These are phyloP conservation scores for Cheilosia urbana DNA, from an alignment of 2,888 invertebrate species.

Conservation along the genomic window DNA sequence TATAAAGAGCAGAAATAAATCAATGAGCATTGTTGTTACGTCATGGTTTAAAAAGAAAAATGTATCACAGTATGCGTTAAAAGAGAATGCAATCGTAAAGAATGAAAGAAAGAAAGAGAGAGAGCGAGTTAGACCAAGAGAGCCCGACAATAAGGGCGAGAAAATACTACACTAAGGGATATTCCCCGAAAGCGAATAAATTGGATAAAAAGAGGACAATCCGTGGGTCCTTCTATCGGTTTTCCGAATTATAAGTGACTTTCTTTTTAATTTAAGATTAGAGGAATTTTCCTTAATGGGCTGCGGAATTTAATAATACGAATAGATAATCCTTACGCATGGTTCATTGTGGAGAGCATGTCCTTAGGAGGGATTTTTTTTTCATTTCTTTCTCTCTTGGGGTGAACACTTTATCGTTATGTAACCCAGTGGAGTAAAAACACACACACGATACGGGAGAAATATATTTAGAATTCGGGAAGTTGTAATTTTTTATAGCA, in stretches of 20 bases:
- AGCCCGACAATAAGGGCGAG: constrained; percentile 23
- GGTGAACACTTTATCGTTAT: constrained; percentile 47
- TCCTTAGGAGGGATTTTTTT: constrained; percentile 4
- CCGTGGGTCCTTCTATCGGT: constrained; percentile 32
- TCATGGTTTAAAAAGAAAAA: constrained; percentile 52
- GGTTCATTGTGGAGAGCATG: background rate
- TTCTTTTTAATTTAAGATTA: constrained; percentile 21
- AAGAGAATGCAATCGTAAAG: constrained; percentile 29
- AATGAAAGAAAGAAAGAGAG: background rate
- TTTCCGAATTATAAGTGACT: constrained; percentile 54
- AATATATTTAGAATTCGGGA: background rate
- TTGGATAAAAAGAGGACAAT: constrained; percentile 26
- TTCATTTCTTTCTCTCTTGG: constrained; percentile 11
- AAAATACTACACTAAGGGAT: constrained; percentile 34
- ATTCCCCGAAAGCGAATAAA: constrained; percentile 33
- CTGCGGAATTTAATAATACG: constrained; percentile 28
- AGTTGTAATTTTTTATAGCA: background rate
- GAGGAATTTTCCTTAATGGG: constrained; percentile 17
- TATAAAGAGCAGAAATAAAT: constrained; percentile 67
- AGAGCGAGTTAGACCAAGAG: constrained; percentile 7
- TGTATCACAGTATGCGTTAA: constrained; percentile 36
- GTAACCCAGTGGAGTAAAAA: constrained; percentile 27
- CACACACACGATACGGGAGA: background rate
- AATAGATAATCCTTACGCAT: constrained; percentile 11
- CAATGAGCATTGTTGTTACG: constrained; percentile 75